Evolutionary conservation across 2,797 vertebrate species (phyloP).

Genomic region (Atherinosoma microstoma): DNA sequence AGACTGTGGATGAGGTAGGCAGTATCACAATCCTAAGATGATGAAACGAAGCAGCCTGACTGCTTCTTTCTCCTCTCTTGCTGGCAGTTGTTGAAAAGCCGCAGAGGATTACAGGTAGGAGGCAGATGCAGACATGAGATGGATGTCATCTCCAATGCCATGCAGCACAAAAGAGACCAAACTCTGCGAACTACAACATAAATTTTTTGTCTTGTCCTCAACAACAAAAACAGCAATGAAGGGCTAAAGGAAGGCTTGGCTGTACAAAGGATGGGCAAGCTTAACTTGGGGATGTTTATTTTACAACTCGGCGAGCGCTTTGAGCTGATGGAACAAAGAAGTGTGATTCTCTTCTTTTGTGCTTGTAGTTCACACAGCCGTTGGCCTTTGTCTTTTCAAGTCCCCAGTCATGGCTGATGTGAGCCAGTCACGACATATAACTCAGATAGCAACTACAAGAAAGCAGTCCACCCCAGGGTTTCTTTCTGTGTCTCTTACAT

Average conservation of each 20-base stretch:
- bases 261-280: conserved; percentile 22
- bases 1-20: conserved; percentile 47
- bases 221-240: conserved; percentile 36
- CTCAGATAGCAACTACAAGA: conserved; percentile 57
- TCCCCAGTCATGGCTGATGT: conserved; percentile 60
- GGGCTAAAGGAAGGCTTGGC: conserved; percentile 38
- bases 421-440: conserved; percentile 66
- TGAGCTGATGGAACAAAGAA: conserved; percentile 68
- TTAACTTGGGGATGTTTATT: conserved; percentile 75
- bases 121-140: conserved; percentile 59
- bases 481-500: conserved; percentile 31
- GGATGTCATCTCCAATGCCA: conserved; percentile 61
- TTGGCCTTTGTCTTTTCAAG: conserved; percentile 65
- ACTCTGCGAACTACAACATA: conserved; percentile 57
- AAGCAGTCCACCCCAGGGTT: conserved; percentile 56
- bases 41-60: conserved; percentile 61
- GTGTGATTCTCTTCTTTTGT: conserved; percentile 58
- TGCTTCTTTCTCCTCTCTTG: conserved; percentile 40
- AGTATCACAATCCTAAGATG: conserved; percentile 61
- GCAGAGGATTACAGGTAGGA: conserved; percentile 69
- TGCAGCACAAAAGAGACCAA: conserved; percentile 64
- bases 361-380: conserved; percentile 62
- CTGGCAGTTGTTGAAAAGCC: conserved; percentile 60
- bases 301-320: conserved; percentile 62
- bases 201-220: conserved; percentile 56